These are phyloP conservation scores for Copidosoma aretas DNA, from an alignment of 2,888 invertebrate species.

Conservation along the genomic window DNA sequence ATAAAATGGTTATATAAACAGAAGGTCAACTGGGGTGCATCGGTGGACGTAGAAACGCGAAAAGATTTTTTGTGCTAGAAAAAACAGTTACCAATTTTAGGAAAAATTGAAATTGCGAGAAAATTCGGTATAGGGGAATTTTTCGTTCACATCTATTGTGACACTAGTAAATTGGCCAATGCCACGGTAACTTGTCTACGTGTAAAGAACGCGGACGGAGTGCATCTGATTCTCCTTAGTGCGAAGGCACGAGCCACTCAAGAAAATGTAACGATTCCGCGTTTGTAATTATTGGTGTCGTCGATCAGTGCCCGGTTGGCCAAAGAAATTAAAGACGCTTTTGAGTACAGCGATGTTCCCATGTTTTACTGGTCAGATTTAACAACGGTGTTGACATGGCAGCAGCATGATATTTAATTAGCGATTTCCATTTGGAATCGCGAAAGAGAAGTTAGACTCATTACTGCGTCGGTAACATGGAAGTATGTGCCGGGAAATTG, in stretches of 20 bases:
- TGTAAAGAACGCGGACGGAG: too few relatives aligned
- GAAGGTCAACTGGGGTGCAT: too few relatives aligned
- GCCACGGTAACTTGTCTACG: too few relatives aligned
- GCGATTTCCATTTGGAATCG: conserved; percentile 47
- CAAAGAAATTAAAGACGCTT: neutral
- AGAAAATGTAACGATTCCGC: conserved; percentile 4
- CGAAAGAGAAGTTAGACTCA: conserved; percentile 46
- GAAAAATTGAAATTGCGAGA: conserved; percentile 11
- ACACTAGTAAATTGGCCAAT: too few relatives aligned
- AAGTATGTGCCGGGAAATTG: conserved; percentile 44
- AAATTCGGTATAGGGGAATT: neutral
- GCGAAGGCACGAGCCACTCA: too few relatives aligned
- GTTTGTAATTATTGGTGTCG: conserved; percentile 12
- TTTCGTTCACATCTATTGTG: neutral
- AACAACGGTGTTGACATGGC: conserved; percentile 19
- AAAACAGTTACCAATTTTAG: neutral
- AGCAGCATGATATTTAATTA: conserved; percentile 39
- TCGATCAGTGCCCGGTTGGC: conserved; percentile 10
- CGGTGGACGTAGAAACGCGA: neutral
- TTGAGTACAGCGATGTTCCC: neutral
- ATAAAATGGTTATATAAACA: conserved; percentile 2
- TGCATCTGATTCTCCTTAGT: too few relatives aligned
- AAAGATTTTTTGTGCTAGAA: conserved; percentile 2
- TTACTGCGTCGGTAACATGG: conserved; percentile 46
- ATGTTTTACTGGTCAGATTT: conserved; percentile 21